Evolutionary conservation across 2,797 vertebrate genomes (phyloP).

Genomic region (Enteromius radiatus): DNA sequence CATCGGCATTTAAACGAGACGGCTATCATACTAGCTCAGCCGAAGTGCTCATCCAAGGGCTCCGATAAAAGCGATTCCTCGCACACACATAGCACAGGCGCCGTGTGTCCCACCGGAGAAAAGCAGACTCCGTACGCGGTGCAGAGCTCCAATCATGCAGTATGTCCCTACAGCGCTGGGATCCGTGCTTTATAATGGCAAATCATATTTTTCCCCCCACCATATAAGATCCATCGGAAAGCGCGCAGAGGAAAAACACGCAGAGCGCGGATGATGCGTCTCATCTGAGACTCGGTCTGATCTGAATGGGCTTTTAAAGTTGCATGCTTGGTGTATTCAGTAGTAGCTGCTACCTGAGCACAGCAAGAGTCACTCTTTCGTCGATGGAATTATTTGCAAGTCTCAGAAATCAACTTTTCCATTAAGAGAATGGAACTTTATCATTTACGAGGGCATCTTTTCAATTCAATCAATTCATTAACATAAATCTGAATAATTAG

Average conservation of each 20-base stretch:
- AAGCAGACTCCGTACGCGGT: constrained; percentile 79
- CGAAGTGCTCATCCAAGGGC: constrained; percentile 70
- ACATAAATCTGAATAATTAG: background rate
- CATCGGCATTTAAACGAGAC: constrained; percentile 99
- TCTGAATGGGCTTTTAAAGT: constrained; percentile 53
- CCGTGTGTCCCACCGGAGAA: constrained; percentile 80
- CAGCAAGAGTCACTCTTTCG: background rate
- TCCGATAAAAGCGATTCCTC: constrained; percentile 75
- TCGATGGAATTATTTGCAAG: background rate
- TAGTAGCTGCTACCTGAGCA: background rate
- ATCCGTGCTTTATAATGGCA: constrained; percentile 47
- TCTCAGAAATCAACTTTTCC: background rate
- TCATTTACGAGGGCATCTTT: background rate
- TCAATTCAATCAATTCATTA: background rate
- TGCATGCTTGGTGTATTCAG: constrained; percentile 32
- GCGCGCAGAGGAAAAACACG: constrained; percentile 27
- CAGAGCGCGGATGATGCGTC: constrained; percentile 7
- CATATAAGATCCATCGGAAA: constrained; percentile 14
- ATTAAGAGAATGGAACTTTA: background rate
- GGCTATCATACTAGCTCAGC: constrained; percentile 91
- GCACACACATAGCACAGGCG: constrained; percentile 71
- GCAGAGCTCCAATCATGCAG: constrained; percentile 74
- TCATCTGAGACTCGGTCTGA: constrained; percentile 23
- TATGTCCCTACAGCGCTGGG: constrained; percentile 63
- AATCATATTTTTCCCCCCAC: constrained; percentile 35